These are phyloP conservation scores for Ctenopoma multispine DNA, from an alignment of 2,797 vertebrate species.

Conservation along the genomic window DNA sequence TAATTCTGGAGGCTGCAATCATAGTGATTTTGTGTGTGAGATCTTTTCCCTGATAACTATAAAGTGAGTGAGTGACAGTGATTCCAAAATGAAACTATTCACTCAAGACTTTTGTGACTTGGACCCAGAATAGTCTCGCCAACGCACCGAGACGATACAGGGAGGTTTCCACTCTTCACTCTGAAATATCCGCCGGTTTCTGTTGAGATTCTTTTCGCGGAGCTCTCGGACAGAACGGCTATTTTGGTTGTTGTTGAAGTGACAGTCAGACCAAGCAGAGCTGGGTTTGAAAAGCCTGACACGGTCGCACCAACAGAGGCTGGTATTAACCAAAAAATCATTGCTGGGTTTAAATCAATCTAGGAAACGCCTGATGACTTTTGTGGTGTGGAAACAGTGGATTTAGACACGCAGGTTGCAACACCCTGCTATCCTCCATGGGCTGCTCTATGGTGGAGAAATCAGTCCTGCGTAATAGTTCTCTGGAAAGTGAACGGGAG, in stretches of 20 bases:
- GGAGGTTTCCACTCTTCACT: no score
- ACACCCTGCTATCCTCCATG: neutral
- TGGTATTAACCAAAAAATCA: neutral
- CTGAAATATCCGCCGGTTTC: no score
- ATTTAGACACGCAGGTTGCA: constrained; percentile 22
- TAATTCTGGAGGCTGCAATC: no score
- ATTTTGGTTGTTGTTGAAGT: neutral
- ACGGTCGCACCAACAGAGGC: neutral
- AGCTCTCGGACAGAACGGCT: neutral
- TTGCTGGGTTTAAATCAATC: neutral
- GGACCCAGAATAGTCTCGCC: no score
- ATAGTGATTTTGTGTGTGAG: no score
- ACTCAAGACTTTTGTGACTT: no score
- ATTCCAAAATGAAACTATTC: no score
- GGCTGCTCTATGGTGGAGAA: neutral
- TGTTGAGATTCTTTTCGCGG: no score
- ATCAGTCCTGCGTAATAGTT: neutral
- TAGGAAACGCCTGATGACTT: constrained; percentile 13
- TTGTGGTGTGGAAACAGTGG: constrained; percentile 16
- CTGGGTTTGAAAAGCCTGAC: neutral
- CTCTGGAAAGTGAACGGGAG: neutral
- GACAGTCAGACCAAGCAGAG: neutral
- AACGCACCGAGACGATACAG: no score
- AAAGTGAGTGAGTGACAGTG: no score
- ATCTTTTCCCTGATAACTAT: no score